Evolutionary conservation across 2,888 invertebrate genomes (phyloP).

Genomic region (Eugnorisma glareosa): DNA sequence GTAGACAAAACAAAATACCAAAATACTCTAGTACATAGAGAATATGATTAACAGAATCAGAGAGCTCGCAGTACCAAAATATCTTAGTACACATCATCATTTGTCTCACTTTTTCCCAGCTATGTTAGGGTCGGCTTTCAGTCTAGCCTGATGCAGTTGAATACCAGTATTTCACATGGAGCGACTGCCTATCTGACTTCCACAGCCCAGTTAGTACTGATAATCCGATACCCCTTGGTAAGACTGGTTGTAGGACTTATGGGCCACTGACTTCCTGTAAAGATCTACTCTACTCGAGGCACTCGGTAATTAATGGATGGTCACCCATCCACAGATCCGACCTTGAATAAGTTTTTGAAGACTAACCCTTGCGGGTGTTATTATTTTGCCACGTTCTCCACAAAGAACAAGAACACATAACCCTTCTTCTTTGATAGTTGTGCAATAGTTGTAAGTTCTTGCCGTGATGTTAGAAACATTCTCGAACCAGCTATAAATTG

Average conservation of each 20-base stretch:
- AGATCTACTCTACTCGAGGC: neutral
- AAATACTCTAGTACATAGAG: constrained; percentile 27
- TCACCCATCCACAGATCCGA: neutral
- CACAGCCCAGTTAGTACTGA: neutral
- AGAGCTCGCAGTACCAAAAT: constrained; percentile 14
- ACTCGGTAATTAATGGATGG: neutral
- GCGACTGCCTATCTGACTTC: neutral
- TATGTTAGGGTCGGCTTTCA: neutral
- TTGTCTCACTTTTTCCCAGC: neutral
- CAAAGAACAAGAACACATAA: constrained; percentile 17
- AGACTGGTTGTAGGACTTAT: neutral
- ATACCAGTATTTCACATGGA: neutral
- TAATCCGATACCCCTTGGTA: neutral
- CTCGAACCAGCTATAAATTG: constrained; percentile 57
- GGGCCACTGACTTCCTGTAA: neutral
- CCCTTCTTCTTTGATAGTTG: constrained; percentile 52
- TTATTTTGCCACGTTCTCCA: neutral
- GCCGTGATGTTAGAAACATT: constrained; percentile 42
- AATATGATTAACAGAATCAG: constrained; percentile 42
- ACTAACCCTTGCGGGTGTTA: neutral
- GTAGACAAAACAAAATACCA: constrained; percentile 10
- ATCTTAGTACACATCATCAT: neutral
- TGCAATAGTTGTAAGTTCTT: constrained; percentile 44
- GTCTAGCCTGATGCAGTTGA: neutral
- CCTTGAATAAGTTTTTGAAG: neutral